Percentiles rank a stretch among this genome's conserved stretches.
Evolutionary conservation across 2,797 vertebrate genomes (phyloP).

Genomic region (Lateolabrax maculatus): DNA sequence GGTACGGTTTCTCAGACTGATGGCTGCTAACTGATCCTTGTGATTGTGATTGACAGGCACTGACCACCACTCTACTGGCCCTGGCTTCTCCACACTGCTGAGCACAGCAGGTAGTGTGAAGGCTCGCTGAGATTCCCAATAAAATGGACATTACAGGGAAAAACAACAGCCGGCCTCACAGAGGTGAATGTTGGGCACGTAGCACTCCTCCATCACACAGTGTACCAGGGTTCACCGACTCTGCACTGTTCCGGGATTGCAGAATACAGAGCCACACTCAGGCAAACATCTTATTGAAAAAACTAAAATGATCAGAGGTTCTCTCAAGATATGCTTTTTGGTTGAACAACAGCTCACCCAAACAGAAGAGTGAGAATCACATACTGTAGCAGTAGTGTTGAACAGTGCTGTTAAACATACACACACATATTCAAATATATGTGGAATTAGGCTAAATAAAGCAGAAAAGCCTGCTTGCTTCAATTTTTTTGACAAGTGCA

Average conservation of each 20-base stretch:
- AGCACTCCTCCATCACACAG: slow-evolving; percentile 84
- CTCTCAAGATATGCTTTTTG: slow-evolving; percentile 46
- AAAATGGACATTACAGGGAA: slow-evolving; percentile 90
- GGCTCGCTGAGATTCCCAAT: slow-evolving; percentile 89
- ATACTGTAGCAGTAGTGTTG: background rate
- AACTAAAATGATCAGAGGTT: slow-evolving; percentile 63
- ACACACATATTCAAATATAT: slow-evolving; percentile 5
- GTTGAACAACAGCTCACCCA: slow-evolving; percentile 49
- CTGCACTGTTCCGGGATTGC: slow-evolving; percentile 82
- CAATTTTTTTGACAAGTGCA: slow-evolving; percentile 42
- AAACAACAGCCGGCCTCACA: slow-evolving; percentile 85
- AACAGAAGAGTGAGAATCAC: slow-evolving; percentile 27
- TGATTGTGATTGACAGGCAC: slow-evolving; percentile 88
- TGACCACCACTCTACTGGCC: slow-evolving; percentile 86
- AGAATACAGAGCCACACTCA: slow-evolving; percentile 81
- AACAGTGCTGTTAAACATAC: slow-evolving; percentile 18
- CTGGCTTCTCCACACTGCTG: slow-evolving; percentile 85
- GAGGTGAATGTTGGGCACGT: slow-evolving; percentile 87
- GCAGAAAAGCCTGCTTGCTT: slow-evolving; percentile 36
- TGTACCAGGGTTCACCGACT: slow-evolving; percentile 87
- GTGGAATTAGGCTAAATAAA: slow-evolving; percentile 41
- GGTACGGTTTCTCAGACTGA: slow-evolving; percentile 76
- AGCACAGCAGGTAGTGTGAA: slow-evolving; percentile 86
- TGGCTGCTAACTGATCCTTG: slow-evolving; percentile 87
- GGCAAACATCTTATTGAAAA: slow-evolving; percentile 82